Percentiles rank a stretch among this genome's conserved stretches.
phyloP scores from a whole-genome alignment of 1,140 invertebrate species.

The Drosophila kikkawai region DNA sequence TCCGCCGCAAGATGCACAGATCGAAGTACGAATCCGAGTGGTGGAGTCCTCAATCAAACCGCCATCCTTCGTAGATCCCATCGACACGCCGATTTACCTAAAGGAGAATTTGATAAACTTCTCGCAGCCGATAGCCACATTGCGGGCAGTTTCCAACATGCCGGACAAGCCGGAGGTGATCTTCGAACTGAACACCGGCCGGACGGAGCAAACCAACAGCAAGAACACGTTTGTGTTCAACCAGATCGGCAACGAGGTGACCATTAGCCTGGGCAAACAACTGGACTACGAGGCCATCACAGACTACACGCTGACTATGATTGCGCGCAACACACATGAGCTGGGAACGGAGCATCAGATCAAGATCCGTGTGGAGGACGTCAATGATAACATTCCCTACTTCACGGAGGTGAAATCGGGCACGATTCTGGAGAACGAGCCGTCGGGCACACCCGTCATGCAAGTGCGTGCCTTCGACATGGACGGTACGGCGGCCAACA shows the following conservation, averaged over 20 bases:
- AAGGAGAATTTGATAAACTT: slow-evolving; percentile 91
- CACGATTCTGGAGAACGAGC: slow-evolving; percentile 93
- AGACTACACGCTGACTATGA: slow-evolving; percentile 92
- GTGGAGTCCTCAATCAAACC: slow-evolving; percentile 95
- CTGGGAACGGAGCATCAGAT: slow-evolving; percentile 91
- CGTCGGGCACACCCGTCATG: slow-evolving; percentile 92
- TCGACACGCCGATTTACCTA: slow-evolving; percentile 88
- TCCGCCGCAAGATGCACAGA: slow-evolving; percentile 87
- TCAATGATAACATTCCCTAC: slow-evolving; percentile 94
- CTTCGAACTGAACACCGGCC: slow-evolving; percentile 92
- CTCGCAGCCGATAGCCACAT: slow-evolving; percentile 88
- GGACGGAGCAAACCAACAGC: slow-evolving; percentile 94
- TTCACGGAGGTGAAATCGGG: slow-evolving; percentile 92
- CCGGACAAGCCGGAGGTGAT: slow-evolving; percentile 89
- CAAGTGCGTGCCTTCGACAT: slow-evolving; percentile 94
- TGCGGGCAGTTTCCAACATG: slow-evolving; percentile 91
- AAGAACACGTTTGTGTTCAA: slow-evolving; percentile 90
- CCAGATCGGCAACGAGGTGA: slow-evolving; percentile 89
- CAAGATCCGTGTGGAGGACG: slow-evolving; percentile 91
- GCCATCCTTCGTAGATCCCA: slow-evolving; percentile 89
- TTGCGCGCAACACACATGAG: slow-evolving; percentile 93
- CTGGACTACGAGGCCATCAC: slow-evolving; percentile 94
- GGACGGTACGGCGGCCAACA: slow-evolving; percentile 93
- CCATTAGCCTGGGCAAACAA: slow-evolving; percentile 89
- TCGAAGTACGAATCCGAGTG: slow-evolving; percentile 92